phyloP scores from a whole-genome alignment of 2,888 invertebrate genomes.

The Drosophila mercatorum region DNA sequence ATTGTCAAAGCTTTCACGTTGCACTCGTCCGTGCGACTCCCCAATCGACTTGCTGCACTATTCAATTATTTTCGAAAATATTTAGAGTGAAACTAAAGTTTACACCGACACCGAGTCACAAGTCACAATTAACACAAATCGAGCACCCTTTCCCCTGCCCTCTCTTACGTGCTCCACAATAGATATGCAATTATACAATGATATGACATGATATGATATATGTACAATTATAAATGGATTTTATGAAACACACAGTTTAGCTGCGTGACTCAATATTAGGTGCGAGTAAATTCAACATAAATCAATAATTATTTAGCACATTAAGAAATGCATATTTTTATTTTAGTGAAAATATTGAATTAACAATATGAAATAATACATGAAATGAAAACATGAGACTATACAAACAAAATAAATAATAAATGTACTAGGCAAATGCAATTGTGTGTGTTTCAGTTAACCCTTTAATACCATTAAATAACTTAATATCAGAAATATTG shows the following conservation, averaged over 20 bases:
- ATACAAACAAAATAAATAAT: constrained; percentile 64
- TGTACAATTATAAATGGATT: constrained; percentile 48
- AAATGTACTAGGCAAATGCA: constrained; percentile 63
- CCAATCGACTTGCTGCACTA: constrained; percentile 25
- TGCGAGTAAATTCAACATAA: constrained; percentile 32
- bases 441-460: neutral
- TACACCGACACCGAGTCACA: constrained; percentile 31
- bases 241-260: constrained; percentile 56
- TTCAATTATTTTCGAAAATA: constrained; percentile 35
- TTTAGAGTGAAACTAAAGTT: constrained; percentile 37
- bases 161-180: constrained; percentile 44
- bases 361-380: constrained; percentile 49
- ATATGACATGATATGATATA: constrained; percentile 34
- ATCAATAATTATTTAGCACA: constrained; percentile 30
- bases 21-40: constrained; percentile 40
- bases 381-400: constrained; percentile 78
- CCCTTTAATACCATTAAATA: too few relatives aligned
- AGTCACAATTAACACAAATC: neutral
- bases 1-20: constrained; percentile 29
- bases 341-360: constrained; percentile 73
- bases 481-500: too few relatives aligned
- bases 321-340: constrained; percentile 70
- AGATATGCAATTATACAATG: constrained; percentile 67
- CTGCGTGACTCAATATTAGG: constrained; percentile 36
- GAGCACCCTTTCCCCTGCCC: constrained; percentile 2